A percentile compares a stretch with the other conserved stretches of the same genome.
phyloP scores from a whole-genome alignment of 2,888 invertebrate species.

The Drosophila yooni region DNA sequence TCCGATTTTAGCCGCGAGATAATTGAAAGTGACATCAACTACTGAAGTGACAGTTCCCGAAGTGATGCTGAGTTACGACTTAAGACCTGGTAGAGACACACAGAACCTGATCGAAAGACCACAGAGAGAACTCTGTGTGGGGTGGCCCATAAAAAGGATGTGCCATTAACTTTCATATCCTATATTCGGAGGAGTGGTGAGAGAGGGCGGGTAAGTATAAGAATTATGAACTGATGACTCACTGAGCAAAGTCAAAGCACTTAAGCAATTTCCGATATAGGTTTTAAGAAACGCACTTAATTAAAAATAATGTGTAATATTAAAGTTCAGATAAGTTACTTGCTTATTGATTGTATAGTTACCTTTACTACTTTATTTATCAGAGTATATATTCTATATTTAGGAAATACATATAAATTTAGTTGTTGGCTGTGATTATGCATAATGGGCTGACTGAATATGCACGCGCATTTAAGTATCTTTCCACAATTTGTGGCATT shows the following conservation, averaged over 20 bases:
- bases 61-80: conserved; percentile 12
- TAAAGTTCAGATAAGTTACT: neutral
- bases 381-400: neutral
- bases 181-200: too few relatives aligned
- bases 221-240: conserved; percentile 13
- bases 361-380: neutral
- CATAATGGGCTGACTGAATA: neutral
- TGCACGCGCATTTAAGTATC: conserved; percentile 17
- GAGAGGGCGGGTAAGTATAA: neutral
- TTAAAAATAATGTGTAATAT: neutral
- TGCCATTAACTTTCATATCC: conserved; percentile 23
- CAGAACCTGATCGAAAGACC: neutral
- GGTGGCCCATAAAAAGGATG: conserved; percentile 21
- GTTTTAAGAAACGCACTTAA: neutral
- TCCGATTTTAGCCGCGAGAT: conserved; percentile 37
- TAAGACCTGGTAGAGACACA: neutral
- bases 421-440: neutral
- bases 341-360: neutral
- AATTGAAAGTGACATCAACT: conserved; percentile 21
- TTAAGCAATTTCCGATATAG: neutral
- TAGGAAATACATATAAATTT: neutral
- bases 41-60: conserved; percentile 18
- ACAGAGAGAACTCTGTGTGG: neutral
- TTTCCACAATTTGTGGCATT: conserved; percentile 40
- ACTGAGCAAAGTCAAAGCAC: neutral